phyloP scores from a whole-genome alignment of 2,888 invertebrate genomes.

The Euplagia quadripunctaria region DNA sequence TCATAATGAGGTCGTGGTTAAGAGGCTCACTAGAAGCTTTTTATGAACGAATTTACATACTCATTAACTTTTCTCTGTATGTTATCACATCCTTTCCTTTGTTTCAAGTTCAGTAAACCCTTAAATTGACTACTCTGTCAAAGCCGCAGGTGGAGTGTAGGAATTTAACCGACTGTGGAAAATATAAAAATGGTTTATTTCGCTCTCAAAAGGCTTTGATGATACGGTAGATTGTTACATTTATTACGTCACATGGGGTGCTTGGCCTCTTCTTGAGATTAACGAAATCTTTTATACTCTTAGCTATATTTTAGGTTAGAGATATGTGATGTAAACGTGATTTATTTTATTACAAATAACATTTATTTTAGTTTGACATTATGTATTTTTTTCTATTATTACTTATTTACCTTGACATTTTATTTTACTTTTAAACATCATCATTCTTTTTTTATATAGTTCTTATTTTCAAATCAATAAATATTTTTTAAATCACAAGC shows the following conservation, averaged over 20 bases:
- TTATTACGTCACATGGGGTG: background rate
- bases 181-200: background rate
- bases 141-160: background rate
- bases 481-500: too few relatives aligned
- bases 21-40: background rate
- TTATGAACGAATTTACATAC: background rate
- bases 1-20: background rate
- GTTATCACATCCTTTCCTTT: background rate
- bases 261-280: background rate
- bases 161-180: background rate
- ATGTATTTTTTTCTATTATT: too few relatives aligned
- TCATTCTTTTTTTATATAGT: too few relatives aligned
- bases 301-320: too few relatives aligned
- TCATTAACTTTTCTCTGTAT: background rate
- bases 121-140: background rate
- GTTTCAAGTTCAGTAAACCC: background rate
- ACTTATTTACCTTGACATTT: too few relatives aligned
- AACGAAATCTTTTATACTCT: background rate
- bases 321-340: too few relatives aligned
- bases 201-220: background rate
- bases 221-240: background rate
- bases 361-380: too few relatives aligned
- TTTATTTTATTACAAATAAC: too few relatives aligned
- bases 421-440: too few relatives aligned
- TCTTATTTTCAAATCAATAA: too few relatives aligned